Evolutionary conservation across 2,113 vertebrate species (phyloP), one percentile per base, ranked within the genome.

Genomic region (Poeciliopsis retropinna): DNA sequence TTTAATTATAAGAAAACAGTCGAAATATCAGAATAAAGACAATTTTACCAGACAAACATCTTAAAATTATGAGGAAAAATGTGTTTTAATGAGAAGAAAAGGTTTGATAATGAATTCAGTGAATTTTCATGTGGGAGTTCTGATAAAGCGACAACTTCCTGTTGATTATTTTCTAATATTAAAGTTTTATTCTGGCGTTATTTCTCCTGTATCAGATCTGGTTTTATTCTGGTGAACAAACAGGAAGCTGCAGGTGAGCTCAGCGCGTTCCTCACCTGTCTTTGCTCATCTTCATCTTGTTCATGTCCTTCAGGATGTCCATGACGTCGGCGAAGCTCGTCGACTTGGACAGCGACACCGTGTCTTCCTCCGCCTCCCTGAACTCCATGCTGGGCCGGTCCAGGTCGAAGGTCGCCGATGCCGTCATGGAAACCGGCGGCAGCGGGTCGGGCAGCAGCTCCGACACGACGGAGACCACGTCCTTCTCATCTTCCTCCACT

Each of bases 321-420:
- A 97, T 98, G 90, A 99, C 98, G 72, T 99, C 98, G 0, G 98
- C 98, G 79, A 99, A 99, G 82, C 98, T 99, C 89, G 97, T 99
- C 91, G 98, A 98, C 92, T 99, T 99, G 25, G 98, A 99, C 0
- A 99, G 95, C 0, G 97, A 99, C 67, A 98, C 87, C 0, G 97
- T 96, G 60, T 96, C 95, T 73, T 99, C 97, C 73, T 99, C 97
- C 3, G 96, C 95, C 25, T 98, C 98, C 0, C 95, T 93, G n/a
- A 96, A 96, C 79, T 95, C 95, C 94, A 95, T 96, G 88, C 93
- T 92, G 68, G 95, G 89, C 86, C 94, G 94, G 80, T 95, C 95
- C 69, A 95, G 95, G 88, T 98, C 96, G 15, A 97, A 95, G 83
- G 95, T 95, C 13, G 96, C 93, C 4, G 97, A 96, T 75, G 96